These are phyloP conservation scores for Macquaria australasica DNA, from an alignment of 2,113 vertebrate genomes.

Conservation along the genomic window DNA sequence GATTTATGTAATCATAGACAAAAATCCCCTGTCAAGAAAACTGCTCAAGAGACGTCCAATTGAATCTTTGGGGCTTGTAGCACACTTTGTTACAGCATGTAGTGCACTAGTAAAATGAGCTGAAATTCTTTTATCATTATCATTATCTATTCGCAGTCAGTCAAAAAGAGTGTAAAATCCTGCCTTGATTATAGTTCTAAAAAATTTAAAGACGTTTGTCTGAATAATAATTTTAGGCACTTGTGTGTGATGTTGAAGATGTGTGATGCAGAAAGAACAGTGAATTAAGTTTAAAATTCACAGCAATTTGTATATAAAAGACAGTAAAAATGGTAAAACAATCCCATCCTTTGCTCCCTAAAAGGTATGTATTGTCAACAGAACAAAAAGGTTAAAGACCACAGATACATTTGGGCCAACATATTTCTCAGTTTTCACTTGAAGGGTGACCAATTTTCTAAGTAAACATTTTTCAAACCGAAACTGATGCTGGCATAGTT, in stretches of 20 bases:
- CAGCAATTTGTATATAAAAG: neutral
- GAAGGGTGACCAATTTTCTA: neutral
- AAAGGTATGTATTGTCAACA: neutral
- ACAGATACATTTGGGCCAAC: neutral
- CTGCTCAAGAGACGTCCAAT: neutral
- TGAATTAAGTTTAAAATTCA: neutral
- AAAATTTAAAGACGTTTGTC: neutral
- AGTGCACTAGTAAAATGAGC: neutral
- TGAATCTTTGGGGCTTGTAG: neutral
- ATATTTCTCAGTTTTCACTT: neutral
- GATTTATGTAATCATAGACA: neutral
- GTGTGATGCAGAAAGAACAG: neutral
- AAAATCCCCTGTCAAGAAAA: slow-evolving; percentile 3
- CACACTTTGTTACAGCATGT: neutral
- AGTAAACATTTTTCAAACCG: neutral
- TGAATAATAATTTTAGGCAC: neutral
- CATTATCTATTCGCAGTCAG: neutral
- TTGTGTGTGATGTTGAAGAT: neutral
- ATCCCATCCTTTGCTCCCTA: neutral
- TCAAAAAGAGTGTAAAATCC: neutral
- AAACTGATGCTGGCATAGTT: neutral
- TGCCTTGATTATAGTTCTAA: neutral
- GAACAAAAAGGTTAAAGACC: neutral
- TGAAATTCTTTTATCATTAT: neutral
- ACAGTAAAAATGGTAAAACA: neutral